Percentiles rank a stretch among this genome's conserved stretches.
Evolutionary conservation across 2,113 vertebrate genomes (phyloP).

Genomic region (Mobula hypostoma): DNA sequence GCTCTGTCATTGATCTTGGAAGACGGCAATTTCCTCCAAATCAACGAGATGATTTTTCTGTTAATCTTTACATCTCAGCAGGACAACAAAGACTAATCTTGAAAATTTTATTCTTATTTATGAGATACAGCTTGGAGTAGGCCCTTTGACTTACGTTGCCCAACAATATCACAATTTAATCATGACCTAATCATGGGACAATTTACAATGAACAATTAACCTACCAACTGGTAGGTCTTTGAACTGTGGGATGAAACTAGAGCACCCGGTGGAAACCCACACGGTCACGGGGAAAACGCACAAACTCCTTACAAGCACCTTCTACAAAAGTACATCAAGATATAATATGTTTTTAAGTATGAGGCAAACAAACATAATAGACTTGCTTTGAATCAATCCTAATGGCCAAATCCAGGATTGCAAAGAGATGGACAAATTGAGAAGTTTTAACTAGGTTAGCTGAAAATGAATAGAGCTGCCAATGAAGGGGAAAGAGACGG

Average conservation of each 20-base stretch:
- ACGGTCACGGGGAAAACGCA: too few relatives aligned
- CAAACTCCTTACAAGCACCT: neutral
- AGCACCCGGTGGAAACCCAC: neutral
- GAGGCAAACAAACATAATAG: neutral
- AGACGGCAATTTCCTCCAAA: neutral
- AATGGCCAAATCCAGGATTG: neutral
- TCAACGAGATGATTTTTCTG: neutral
- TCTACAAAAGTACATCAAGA: neutral
- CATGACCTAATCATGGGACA: too few relatives aligned
- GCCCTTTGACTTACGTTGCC: too few relatives aligned
- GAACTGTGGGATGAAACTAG: too few relatives aligned
- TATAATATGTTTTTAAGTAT: neutral
- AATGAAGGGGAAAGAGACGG: neutral
- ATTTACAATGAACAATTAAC: too few relatives aligned
- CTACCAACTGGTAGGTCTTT: too few relatives aligned
- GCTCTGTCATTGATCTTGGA: neutral
- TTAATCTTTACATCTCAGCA: neutral
- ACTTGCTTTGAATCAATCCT: neutral
- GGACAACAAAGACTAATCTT: neutral
- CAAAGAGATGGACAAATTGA: neutral
- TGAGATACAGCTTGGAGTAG: too few relatives aligned
- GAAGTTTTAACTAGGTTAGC: neutral
- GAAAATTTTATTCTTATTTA: too few relatives aligned
- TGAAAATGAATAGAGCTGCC: neutral
- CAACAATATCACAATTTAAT: too few relatives aligned